Percentiles rank a stretch among this genome's conserved stretches.
These are phyloP conservation scores for Maccullochella peelii DNA, from an alignment of 2,113 vertebrate species.

Conservation along the genomic window DNA sequence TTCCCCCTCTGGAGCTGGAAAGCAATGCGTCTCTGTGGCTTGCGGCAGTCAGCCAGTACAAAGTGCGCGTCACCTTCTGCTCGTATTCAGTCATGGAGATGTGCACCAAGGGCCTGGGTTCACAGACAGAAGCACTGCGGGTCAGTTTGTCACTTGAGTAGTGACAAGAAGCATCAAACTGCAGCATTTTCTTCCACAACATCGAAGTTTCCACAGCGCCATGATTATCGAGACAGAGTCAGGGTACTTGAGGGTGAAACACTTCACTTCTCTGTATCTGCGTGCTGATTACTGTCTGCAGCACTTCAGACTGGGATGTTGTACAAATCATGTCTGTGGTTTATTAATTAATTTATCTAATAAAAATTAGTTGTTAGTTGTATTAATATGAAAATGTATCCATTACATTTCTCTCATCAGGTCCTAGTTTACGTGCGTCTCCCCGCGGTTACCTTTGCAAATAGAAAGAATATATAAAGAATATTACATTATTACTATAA, in stretches of 20 bases:
- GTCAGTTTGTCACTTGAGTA: conserved; percentile 78
- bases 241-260: conserved; percentile 1
- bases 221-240: conserved; percentile 26
- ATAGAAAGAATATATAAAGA: neutral
- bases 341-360: conserved; percentile 12
- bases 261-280: neutral
- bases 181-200: no score
- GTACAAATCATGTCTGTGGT: conserved; percentile 6
- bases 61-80: conserved; percentile 95
- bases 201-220: neutral
- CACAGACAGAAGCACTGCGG: conserved; percentile 90
- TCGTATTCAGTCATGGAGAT: conserved; percentile 99
- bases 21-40: conserved; percentile 95
- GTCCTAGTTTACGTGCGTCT: neutral
- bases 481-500: neutral
- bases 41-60: conserved; percentile 95
- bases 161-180: no score
- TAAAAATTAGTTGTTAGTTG: neutral
- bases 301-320: neutral
- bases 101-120: conserved; percentile 94
- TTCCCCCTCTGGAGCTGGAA: conserved; percentile 95
- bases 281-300: conserved; percentile 26
- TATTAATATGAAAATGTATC: neutral
- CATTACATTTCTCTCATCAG: neutral
- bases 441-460: neutral